Base-by-base conservation (phyloP, 2,797 vertebrate genomes). In the Hypotaenidia okinawae region DNA sequence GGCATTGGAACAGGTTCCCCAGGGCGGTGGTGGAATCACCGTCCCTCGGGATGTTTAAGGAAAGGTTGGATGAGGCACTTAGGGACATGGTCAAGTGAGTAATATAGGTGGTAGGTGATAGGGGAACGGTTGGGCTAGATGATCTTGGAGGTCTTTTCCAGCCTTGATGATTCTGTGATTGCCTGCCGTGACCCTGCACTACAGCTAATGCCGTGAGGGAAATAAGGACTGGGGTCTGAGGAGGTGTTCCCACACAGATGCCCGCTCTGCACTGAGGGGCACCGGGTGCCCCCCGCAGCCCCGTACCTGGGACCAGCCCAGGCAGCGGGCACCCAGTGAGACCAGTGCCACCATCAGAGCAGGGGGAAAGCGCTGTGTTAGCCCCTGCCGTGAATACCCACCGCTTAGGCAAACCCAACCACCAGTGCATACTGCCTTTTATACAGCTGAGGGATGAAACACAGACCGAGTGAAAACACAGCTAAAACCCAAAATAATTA, bases 401-500 rank as follows among this genome's bases (percentile, higher is more conserved):
- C 21, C 0, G 21, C 43, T 73, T 59, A 82, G 67, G 82, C 51
- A 93, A 93, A 79, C 18, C 16, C 33, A 82, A 35, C 87, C 80
- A 80, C 39, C 41, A 55, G 64, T 5, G 52, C 69, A 10, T 49
- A 39, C 21, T 88, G 77, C 83, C 32, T 89, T 80, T 94, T 81
- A 63, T 25, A 84, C 93, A 94, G 66, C 35, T 68, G 94, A 82
- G 75, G 89, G 87, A 86, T 51, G 93, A 93, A 93, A 90, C 86
- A 83, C 74, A 93, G 77, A 87, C 77, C 49, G 19, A 77, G 87
- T 39, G 68, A 93, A 73, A 92, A 97, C 57, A 94, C 94, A 93
- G 76, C 84, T 87, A 81, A 87, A 87, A 84, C 70, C 87, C 83
- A 79, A 93, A 91, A 95, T 70, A 96, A 97, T 98, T 97, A 97